Base-by-base conservation (phyloP, 2,113 vertebrate genomes). In the Buteo buteo region DNA sequence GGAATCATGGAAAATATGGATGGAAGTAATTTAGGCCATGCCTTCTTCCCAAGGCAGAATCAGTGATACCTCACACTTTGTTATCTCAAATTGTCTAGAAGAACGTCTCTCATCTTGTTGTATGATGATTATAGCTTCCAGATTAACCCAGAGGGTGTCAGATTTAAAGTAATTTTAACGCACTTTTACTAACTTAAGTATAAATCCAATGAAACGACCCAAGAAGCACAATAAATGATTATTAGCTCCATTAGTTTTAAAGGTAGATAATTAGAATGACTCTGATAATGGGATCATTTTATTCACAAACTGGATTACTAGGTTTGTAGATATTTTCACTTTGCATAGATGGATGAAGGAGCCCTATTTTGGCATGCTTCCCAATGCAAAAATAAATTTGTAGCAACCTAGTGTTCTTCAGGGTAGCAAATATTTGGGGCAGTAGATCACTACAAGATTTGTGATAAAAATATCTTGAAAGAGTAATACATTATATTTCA, bases 1-100 rank as follows among this genome's bases (percentile, higher is more conserved):
- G 47, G n/a, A 47, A 74, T 21, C 0, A 0, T 57, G 18, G 36
- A 40, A 89, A 74, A 84, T 40, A 84, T 0, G 5, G 17, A 52
- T 36, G 21, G 20, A 42, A 83, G 49, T 67, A 82, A 90, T 67
- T 76, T 58, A 85, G 50, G 16, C 13, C 15, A n/a, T 31, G 31
- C 7, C 32, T 73, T 55, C 45, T 71, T 88, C 44, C n/a, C 21
- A 62, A 76, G 40, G 31, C 9, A 86, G 36, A 77, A 83, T 72
- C 26, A 57, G 26, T 0, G 5, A 26, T 10, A 61, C 4, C 16
- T 59, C n/a, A 77, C 3, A 50, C 16, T 76, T 82, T 42, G 14
- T 59, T 64, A 82, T 38, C 29, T 64, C 42, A 66, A 69, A 42
- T 32, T 55, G 20, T 25, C 70, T 61, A 65, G 24, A 78, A 74